Conservation (phyloP, 2,888 invertebrate genomes). For the Eristalinus sepulchralis region DNA sequence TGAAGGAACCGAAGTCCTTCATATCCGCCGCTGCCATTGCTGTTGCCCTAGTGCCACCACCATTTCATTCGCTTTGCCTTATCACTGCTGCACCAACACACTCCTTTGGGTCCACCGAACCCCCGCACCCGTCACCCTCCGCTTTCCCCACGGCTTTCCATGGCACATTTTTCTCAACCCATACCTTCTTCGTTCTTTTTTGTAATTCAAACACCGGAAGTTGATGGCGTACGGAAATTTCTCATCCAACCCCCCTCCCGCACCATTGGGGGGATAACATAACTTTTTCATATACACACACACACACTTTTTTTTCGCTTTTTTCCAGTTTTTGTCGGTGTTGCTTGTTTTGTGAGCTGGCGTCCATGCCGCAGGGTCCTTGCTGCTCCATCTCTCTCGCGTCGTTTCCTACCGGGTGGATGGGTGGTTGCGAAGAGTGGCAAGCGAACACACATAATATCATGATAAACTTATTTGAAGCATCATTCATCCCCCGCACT, state of each 20-base stretch:
- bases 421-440: neutral
- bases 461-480: conserved; percentile 71
- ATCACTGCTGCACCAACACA: conserved; percentile 55
- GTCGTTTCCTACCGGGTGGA: conserved; percentile 28
- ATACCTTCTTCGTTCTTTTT: conserved; percentile 12
- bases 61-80: conserved; percentile 56
- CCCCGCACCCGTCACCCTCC: neutral
- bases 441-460: conserved; percentile 64
- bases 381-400: conserved; percentile 43
- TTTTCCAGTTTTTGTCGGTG: conserved; percentile 3
- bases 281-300: conserved; percentile 43
- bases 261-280: conserved; percentile 40
- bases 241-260: conserved; percentile 26
- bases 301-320: conserved; percentile 15
- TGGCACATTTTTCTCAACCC: conserved; percentile 49
- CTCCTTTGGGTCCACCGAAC: conserved; percentile 9
- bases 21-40: conserved; percentile 24
- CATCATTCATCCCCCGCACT: conserved; percentile 61
- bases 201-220: conserved; percentile 65
- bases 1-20: conserved; percentile 5
- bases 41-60: conserved; percentile 4
- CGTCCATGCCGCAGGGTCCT: conserved; percentile 23
- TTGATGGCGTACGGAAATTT: conserved; percentile 66
- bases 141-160: conserved; percentile 27
- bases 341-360: neutral